Percentiles rank a stretch among this genome's conserved stretches.
These are phyloP conservation scores for Pterobdella sp. DNA, from an alignment of 2,888 invertebrate genomes.

Conservation along the genomic window DNA sequence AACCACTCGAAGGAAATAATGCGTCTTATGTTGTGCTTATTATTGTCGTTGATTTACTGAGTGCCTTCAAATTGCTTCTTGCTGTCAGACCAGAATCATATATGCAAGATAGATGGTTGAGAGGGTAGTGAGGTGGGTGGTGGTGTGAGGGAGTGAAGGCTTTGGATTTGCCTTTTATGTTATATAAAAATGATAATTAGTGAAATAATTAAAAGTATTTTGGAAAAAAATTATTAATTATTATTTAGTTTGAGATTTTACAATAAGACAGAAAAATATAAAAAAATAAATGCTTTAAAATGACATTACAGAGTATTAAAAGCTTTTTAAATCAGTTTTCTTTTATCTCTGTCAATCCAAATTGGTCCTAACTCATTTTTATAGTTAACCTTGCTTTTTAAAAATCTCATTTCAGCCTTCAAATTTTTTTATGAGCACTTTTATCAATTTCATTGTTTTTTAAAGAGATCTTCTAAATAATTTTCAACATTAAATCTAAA, in stretches of 20 bases:
- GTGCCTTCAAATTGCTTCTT: constrained; percentile 17
- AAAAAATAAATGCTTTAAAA: too few relatives aligned
- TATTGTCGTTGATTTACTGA: constrained; percentile 26
- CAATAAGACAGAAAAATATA: too few relatives aligned
- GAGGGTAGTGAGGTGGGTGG: neutral
- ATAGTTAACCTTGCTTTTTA: neutral
- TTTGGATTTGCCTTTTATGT: neutral
- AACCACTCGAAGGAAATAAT: constrained; percentile 17
- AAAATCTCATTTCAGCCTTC: neutral
- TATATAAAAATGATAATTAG: neutral
- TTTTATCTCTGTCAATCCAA: neutral
- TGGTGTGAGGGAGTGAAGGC: neutral
- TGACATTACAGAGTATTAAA: too few relatives aligned
- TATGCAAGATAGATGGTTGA: constrained; percentile 10
- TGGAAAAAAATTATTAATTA: too few relatives aligned
- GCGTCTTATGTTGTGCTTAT: constrained; percentile 22
- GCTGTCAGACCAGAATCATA: constrained; percentile 25
- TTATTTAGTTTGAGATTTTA: too few relatives aligned
- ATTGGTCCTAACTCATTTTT: neutral
- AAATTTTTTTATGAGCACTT: neutral
- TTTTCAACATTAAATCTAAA: too few relatives aligned
- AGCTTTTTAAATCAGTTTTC: neutral
- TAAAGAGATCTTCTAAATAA: too few relatives aligned
- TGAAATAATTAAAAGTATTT: too few relatives aligned
- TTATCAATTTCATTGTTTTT: neutral